phyloP scores from a whole-genome alignment of 2,113 vertebrate genomes.

The Pycnonotus jocosus region DNA sequence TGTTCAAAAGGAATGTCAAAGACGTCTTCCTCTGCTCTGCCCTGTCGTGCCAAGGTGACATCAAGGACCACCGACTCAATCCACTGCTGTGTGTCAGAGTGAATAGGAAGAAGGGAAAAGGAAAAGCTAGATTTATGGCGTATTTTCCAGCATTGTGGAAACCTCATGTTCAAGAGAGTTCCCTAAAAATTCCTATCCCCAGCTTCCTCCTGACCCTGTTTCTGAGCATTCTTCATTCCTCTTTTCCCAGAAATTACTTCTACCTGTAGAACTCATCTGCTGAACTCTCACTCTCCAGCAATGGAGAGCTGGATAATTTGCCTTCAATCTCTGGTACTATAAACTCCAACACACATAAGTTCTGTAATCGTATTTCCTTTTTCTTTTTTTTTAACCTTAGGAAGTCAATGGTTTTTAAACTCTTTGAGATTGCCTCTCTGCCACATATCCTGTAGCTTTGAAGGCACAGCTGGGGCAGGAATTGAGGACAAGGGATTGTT shows the following conservation, averaged over 20 bases:
- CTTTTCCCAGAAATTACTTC: neutral
- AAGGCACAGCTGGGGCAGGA: neutral
- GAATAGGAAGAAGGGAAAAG: neutral
- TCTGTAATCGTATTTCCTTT: neutral
- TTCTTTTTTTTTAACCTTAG: neutral
- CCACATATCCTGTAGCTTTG: neutral
- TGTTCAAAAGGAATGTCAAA: neutral
- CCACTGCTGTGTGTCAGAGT: neutral
- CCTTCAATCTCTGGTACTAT: neutral
- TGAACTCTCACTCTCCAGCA: neutral
- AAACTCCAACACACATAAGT: neutral
- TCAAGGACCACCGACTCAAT: neutral
- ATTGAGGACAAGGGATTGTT: neutral
- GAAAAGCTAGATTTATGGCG: neutral
- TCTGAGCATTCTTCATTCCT: neutral
- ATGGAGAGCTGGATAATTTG: neutral
- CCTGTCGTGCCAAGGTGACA: neutral
- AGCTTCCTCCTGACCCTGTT: neutral
- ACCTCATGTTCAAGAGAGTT: neutral
- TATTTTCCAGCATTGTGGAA: neutral
- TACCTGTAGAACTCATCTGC: neutral
- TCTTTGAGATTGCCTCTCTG: neutral
- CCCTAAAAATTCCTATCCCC: neutral
- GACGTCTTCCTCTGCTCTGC: neutral
- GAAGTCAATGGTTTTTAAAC: neutral